phyloP scores from a whole-genome alignment of 2,888 invertebrate genomes.

The Creontiades dilutus region DNA sequence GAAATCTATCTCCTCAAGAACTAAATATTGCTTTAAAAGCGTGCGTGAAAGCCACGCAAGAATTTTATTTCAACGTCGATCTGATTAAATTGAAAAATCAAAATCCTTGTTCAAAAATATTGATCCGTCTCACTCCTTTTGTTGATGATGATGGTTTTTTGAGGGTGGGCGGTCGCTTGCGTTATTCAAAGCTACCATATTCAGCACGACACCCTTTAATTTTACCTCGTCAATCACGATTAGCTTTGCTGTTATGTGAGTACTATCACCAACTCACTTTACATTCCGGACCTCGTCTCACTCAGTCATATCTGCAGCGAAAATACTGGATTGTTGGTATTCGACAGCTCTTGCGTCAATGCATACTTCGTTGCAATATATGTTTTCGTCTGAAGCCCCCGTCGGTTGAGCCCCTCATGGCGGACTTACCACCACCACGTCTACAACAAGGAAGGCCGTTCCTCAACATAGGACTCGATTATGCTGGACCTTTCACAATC shows the following conservation, averaged over 20 bases:
- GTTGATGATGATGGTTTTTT: background rate
- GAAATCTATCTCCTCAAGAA: no score
- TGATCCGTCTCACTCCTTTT: background rate
- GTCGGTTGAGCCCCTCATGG: conserved; percentile 75
- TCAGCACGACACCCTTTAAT: background rate
- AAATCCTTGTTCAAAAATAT: background rate
- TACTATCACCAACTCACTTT: conserved; percentile 69
- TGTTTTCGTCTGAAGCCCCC: conserved; percentile 63
- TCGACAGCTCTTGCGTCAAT: conserved; percentile 71
- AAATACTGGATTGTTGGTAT: conserved; percentile 75
- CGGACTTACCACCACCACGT: conserved; percentile 75
- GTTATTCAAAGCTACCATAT: background rate
- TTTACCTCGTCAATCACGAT: background rate
- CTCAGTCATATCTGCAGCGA: conserved; percentile 59
- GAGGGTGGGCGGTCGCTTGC: conserved; percentile 27
- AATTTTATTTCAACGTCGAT: no score
- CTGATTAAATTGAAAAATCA: no score
- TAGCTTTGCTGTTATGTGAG: conserved; percentile 34
- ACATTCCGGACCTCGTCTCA: conserved; percentile 74
- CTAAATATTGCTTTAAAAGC: no score
- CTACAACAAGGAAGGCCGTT: conserved; percentile 74
- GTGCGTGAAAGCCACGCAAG: no score
- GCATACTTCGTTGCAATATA: conserved; percentile 74
- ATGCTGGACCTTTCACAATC: conserved; percentile 3
- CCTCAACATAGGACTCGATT: conserved; percentile 21